Conservation (phyloP, 2,888 invertebrate species). For the Julus scandinavius region DNA sequence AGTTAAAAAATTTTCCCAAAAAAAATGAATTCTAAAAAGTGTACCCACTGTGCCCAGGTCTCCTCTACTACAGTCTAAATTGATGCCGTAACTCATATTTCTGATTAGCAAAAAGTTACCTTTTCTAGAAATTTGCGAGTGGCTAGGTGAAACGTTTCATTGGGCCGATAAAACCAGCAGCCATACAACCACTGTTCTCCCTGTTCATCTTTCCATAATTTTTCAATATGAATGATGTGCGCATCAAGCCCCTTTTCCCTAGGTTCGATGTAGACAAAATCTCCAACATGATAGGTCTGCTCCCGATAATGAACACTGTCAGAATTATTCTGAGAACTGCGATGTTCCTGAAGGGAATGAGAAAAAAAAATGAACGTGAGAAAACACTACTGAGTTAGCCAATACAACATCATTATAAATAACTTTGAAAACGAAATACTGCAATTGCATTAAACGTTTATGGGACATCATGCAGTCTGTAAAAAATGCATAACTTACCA, state of each 20-base stretch:
- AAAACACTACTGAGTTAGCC: too few relatives aligned
- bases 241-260: constrained; percentile 72
- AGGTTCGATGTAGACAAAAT: constrained; percentile 85
- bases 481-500: too few relatives aligned
- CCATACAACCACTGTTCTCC: constrained; percentile 90
- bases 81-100: too few relatives aligned
- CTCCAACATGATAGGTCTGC: constrained; percentile 81
- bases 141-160: constrained; percentile 95
- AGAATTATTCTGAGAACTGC: constrained; percentile 59
- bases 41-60: too few relatives aligned
- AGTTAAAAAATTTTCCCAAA: too few relatives aligned
- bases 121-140: constrained; percentile 95
- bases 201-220: constrained; percentile 85
- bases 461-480: too few relatives aligned
- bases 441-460: too few relatives aligned
- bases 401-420: too few relatives aligned
- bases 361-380: not conserved
- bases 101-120: constrained; percentile 61
- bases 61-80: too few relatives aligned
- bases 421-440: too few relatives aligned
- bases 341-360: constrained; percentile 57
- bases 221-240: constrained; percentile 86
- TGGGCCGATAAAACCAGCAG: constrained; percentile 90
- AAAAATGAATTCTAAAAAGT: too few relatives aligned
- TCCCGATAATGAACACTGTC: constrained; percentile 78